Conservation (phyloP, 2,797 vertebrate genomes). For the Poeciliopsis turneri region DNA sequence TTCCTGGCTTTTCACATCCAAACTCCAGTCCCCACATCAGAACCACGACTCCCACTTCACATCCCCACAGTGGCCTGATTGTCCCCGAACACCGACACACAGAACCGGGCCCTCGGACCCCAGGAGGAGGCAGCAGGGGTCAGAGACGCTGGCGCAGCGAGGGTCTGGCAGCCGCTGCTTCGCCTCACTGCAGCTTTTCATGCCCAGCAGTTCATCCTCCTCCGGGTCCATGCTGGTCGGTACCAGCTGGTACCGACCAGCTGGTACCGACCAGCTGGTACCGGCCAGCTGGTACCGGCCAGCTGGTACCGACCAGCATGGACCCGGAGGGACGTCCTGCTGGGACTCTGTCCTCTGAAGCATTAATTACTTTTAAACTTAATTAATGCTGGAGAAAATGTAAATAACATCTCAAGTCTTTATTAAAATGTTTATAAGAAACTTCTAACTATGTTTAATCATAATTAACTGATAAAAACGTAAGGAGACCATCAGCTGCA, state of each 20-base stretch:
- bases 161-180: conserved; percentile 39
- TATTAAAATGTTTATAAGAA: neutral
- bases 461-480: neutral
- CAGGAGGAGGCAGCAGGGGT: conserved; percentile 34
- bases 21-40: conserved; percentile 8
- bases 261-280: neutral
- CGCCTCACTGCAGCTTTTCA: conserved; percentile 35
- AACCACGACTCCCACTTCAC: conserved; percentile 31
- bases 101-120: conserved; percentile 19
- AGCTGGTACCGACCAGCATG: neutral
- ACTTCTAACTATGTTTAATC: neutral
- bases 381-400: neutral
- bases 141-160: conserved; percentile 49
- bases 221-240: neutral
- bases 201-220: conserved; percentile 19
- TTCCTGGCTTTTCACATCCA: conserved; percentile 7
- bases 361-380: neutral
- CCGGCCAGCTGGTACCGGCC: conserved; percentile 7
- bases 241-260: conserved; percentile 3
- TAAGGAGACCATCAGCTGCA: too few relatives aligned
- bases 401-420: neutral
- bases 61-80: conserved; percentile 24
- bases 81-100: conserved; percentile 5
- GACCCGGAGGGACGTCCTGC: neutral
- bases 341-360: neutral